Conservation (phyloP, 2,113 vertebrate genomes). For the Xiphorhynchus elegans region DNA sequence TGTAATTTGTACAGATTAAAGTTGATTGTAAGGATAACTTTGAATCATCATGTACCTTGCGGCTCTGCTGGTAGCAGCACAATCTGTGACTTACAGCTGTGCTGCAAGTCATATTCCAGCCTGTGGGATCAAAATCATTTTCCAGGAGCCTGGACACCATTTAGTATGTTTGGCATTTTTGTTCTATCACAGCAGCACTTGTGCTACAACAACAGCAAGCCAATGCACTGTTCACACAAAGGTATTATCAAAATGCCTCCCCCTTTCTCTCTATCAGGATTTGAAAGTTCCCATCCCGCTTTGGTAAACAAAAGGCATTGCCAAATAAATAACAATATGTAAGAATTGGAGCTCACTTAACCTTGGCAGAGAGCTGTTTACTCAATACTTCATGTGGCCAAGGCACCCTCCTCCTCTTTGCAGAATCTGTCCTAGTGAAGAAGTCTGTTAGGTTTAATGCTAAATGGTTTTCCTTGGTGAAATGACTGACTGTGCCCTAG, state of each 20-base stretch:
- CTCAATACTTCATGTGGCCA: background rate
- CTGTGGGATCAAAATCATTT: background rate
- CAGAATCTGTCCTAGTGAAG: background rate
- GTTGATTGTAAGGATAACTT: background rate
- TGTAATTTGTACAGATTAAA: background rate
- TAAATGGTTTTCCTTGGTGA: background rate
- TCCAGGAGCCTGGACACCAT: constrained; percentile 8
- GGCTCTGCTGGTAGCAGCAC: background rate
- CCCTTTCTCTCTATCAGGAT: background rate
- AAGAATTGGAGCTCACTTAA: background rate
- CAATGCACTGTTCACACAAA: background rate
- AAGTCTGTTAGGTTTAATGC: background rate
- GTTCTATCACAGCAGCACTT: accelerated
- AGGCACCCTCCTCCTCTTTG: background rate
- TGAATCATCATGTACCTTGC: background rate
- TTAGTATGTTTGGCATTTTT: background rate
- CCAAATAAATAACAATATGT: background rate
- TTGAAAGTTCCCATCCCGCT: background rate
- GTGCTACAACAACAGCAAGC: background rate
- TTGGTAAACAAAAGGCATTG: background rate
- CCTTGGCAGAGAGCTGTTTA: background rate
- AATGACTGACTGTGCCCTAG: background rate
- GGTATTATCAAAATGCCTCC: background rate
- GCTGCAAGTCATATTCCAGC: background rate
- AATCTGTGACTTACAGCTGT: background rate